phyloP scores from a whole-genome alignment of 2,113 vertebrate species.

The Amblyornis subalaris region DNA sequence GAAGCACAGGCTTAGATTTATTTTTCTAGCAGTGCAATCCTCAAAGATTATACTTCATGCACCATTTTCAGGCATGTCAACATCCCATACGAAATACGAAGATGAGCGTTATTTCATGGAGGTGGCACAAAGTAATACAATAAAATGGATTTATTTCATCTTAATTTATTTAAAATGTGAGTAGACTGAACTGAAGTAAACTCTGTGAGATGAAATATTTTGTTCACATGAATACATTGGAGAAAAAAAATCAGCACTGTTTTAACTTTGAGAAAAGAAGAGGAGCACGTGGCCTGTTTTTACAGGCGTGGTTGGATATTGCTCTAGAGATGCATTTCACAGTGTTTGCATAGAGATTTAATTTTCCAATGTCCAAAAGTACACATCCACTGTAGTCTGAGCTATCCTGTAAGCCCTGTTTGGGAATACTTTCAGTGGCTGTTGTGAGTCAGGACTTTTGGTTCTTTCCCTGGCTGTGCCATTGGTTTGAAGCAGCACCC shows the following conservation, averaged over 20 bases:
- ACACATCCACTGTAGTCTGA: neutral
- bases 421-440: neutral
- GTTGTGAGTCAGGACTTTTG: neutral
- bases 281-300: neutral
- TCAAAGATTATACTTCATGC: constrained; percentile 74
- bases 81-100: constrained; percentile 70
- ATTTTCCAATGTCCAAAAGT: neutral
- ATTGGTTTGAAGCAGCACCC: neutral
- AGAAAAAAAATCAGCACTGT: constrained; percentile 27
- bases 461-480: neutral
- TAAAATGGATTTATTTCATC: constrained; percentile 78
- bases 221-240: constrained; percentile 65
- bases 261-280: constrained; percentile 42
- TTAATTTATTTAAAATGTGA: constrained; percentile 80
- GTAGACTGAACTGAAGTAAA: constrained; percentile 69
- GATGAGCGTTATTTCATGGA: constrained; percentile 76
- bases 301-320: neutral
- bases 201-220: constrained; percentile 71
- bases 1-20: constrained; percentile 74
- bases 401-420: neutral
- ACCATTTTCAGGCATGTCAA: constrained; percentile 76
- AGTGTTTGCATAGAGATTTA: neutral
- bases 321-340: neutral
- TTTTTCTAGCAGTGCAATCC: constrained; percentile 66
- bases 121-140: constrained; percentile 73